Base-by-base conservation (phyloP, 2,888 invertebrate species). In the Rhorus exstirpatorius region DNA sequence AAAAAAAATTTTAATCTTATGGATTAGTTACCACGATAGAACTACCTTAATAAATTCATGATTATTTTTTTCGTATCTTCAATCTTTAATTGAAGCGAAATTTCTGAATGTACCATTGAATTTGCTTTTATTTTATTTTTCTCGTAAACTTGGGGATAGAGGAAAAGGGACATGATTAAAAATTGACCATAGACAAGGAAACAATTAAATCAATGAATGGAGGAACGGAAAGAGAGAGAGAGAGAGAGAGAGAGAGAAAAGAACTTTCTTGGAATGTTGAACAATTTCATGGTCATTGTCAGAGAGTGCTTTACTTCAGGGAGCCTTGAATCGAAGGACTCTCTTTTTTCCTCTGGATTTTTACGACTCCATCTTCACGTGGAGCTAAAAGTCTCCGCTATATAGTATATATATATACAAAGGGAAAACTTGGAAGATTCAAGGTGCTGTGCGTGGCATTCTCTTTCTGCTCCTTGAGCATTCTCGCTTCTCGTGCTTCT, bases 311-410 rank as follows among this genome's bases (percentile, higher is more conserved):
- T 76, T 31, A 46, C 35, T 76, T 67, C 67, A 35, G 12, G 14
- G 19, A 75, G 70, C 82, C 82, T 82, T 79, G 82, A 79, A 67
- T 75, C 79, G 79, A 82, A 82, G 82, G 82, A 71, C 74, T 63
- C 7, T 31, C 41, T 53, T 31, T 44, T 38, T 63, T 1, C 24
- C 55, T 67, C 35, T 46, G 35, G n/a, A 82, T 75, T 79, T 82
- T 74, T 79, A 71, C 71, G 75, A 21, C 79, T 82, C 79, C 75
- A 65, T 82, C 75, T 67, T 58, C 70, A 44, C 60, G 12, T 63
- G 61, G 60, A 79, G 71, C 53, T 65, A 65, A 65, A 53, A 63
- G 44, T 38, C 51, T 61, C 67, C 44, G 17, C 41, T 41, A 51
- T 41, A 41, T 21, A 35, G n/a, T 35, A 17, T 60, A 38, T 67